Conservation (phyloP, 2,113 vertebrate species). For the Salvelinus sp. region DNA sequence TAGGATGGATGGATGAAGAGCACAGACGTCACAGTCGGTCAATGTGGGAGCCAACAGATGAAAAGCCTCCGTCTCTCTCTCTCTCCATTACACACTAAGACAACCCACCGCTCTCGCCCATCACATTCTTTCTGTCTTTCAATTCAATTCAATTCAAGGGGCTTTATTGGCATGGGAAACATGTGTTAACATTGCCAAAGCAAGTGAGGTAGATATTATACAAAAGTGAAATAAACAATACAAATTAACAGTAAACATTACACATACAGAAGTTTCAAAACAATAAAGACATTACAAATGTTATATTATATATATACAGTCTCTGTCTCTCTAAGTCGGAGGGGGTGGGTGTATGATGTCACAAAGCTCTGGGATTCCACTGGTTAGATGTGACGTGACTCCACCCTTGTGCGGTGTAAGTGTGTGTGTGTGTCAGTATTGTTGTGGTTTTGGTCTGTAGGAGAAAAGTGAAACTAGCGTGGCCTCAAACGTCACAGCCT, state of each 20-base stretch:
- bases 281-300: too few relatives aligned
- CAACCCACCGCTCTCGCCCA: background rate
- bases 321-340: background rate
- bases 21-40: slow-evolving; percentile 50
- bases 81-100: slow-evolving; percentile 1
- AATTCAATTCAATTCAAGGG: too few relatives aligned
- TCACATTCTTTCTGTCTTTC: background rate
- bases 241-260: too few relatives aligned
- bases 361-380: slow-evolving; percentile 62
- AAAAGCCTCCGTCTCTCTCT: slow-evolving; percentile 12
- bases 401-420: background rate
- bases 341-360: slow-evolving; percentile 61
- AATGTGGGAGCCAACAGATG: slow-evolving; percentile 20
- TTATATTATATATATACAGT: too few relatives aligned
- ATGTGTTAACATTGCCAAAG: too few relatives aligned
- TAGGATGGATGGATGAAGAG: slow-evolving; percentile 21
- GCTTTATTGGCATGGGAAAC: too few relatives aligned
- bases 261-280: too few relatives aligned
- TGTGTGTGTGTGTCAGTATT: slow-evolving; percentile 9
- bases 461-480: slow-evolving; percentile 69
- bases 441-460: slow-evolving; percentile 52
- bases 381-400: slow-evolving; percentile 56
- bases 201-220: too few relatives aligned
- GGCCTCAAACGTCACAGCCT: slow-evolving; percentile 35
- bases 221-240: too few relatives aligned